Evolutionary conservation across 1,140 invertebrate species (phyloP), one percentile per base, ranked within the genome.

Genomic region (Neuroterus valhalla): DNA sequence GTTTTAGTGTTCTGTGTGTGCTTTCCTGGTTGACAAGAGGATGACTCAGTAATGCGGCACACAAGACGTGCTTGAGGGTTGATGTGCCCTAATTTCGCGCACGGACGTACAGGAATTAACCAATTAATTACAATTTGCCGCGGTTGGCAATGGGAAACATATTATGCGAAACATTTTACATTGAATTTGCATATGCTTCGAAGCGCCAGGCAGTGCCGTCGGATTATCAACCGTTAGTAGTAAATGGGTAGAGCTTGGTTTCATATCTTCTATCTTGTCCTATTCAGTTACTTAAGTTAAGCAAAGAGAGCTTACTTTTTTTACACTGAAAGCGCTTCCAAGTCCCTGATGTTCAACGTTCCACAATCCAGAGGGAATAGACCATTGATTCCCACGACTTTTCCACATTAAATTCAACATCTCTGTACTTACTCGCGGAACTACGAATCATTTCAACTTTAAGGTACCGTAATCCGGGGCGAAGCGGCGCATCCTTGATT

Each of bases 61-160:
- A 62, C 23, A 62, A 62, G 31, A 62, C 55, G 26, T 6, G 55
- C 55, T 23, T 26, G 55, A 23, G 55, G 31, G 55, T 31, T 69
- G 68, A 45, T 15, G 23, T 55, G 72, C 6, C 66, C 79, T 73
- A 74, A 81, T 81, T 81, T 66, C 71, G 67, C 55, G 72, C 75
- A 71, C 72, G 55, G 78, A 77, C 72, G 55, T 69, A 6, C 75
- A 76, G 75, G 80, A 81, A n/a, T n/a, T n/a, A n/a, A 79, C 66
- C 80, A 82, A 84, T 85, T 84, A 85, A 85, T 85, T 80, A 84
- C 81, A 85, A 85, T 85, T 84, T 82, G 76, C 75, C 75, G 14
- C 44, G 74, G 72, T 75, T 72, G 73, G 76, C 62, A 72, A 78
- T 77, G 66, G 46, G 42, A 69, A 68, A 80, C 76, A 78, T 80